Conservation (phyloP, 2,888 invertebrate species). For the Cremastinae sp. region DNA sequence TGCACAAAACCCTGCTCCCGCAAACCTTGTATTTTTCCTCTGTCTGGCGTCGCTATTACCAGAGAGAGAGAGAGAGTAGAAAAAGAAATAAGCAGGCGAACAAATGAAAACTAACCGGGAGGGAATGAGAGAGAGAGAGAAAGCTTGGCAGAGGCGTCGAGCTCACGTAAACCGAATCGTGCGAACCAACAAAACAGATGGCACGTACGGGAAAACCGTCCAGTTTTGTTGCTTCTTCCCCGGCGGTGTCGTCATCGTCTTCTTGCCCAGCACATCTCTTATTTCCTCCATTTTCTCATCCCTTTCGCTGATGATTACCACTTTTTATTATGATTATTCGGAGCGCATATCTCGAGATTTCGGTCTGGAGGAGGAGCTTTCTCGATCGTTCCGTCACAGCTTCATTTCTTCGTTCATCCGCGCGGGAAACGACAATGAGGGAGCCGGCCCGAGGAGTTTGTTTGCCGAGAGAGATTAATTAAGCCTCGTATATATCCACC, state of each 20-base stretch:
- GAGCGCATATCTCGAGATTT: too few species aligned
- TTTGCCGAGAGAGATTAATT: slow-evolving; percentile 68
- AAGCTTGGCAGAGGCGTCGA: slow-evolving; percentile 26
- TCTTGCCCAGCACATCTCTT: not conserved
- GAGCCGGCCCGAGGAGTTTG: slow-evolving; percentile 44
- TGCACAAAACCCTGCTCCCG: slow-evolving; percentile 17
- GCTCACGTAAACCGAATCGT: slow-evolving; percentile 65
- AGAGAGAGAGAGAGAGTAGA: slow-evolving; percentile 4
- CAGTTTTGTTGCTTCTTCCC: not conserved
- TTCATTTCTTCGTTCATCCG: not conserved
- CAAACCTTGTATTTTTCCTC: slow-evolving; percentile 38
- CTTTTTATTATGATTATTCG: too few species aligned
- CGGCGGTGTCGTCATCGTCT: not conserved
- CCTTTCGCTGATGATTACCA: not conserved
- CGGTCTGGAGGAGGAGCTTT: too few species aligned
- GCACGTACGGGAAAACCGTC: slow-evolving; percentile 63
- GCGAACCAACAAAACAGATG: slow-evolving; percentile 64
- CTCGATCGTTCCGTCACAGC: not conserved
- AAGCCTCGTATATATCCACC: slow-evolving; percentile 57
- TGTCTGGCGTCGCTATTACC: slow-evolving; percentile 39
- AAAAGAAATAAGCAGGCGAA: not conserved
- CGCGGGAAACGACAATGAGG: slow-evolving; percentile 2
- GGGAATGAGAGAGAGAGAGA: not conserved
- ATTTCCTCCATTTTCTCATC: not conserved
- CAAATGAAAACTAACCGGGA: not conserved